Evolutionary conservation across 2,797 vertebrate species (phyloP).

Genomic region (Bufotes viridis): DNA sequence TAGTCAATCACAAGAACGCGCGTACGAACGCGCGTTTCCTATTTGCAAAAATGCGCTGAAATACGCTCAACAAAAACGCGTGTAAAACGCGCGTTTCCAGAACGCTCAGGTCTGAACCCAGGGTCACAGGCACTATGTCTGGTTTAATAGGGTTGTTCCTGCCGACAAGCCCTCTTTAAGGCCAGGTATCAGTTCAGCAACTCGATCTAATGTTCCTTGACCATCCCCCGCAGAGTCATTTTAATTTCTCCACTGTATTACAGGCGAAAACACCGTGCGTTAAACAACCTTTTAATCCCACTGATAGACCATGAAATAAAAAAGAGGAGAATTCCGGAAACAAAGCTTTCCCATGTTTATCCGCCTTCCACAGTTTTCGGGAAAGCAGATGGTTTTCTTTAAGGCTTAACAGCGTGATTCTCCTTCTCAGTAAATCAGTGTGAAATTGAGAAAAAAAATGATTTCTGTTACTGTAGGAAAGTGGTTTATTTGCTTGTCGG

Average conservation of each 20-base stretch:
- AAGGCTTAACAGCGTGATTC: neutral
- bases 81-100: no score
- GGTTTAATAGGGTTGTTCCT: no score
- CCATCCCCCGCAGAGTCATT: neutral
- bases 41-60: no score
- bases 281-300: neutral
- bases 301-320: neutral
- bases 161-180: no score
- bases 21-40: no score
- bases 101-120: no score
- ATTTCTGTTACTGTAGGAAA: constrained; percentile 34
- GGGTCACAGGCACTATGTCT: no score
- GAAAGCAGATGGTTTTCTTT: constrained; percentile 10
- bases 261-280: neutral
- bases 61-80: no score
- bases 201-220: neutral
- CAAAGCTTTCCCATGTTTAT: neutral
- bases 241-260: neutral
- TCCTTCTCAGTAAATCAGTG: constrained; percentile 11
- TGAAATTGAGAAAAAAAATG: constrained; percentile 24
- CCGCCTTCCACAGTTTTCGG: neutral
- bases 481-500: constrained; percentile 18
- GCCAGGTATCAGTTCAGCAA: no score
- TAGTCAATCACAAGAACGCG: no score
- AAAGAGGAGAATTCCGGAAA: neutral